Percentiles rank a stretch among this genome's conserved stretches.
phyloP scores from a whole-genome alignment of 2,113 vertebrate species.

The Brachypteracias leptosomus region DNA sequence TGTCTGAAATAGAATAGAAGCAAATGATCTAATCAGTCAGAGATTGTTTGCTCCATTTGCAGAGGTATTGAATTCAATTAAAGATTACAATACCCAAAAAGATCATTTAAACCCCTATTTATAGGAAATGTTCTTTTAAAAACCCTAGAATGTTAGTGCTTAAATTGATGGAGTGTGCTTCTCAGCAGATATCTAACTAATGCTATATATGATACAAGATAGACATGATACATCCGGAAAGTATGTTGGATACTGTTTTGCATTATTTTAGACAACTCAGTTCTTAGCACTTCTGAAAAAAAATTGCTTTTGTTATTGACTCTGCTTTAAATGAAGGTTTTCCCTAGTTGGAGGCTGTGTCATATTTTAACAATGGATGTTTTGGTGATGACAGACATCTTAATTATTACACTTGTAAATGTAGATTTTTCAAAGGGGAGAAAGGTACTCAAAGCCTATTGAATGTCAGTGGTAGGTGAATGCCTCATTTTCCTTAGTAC shows the following conservation, averaged over 20 bases:
- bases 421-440: not conserved
- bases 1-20: constrained; percentile 57
- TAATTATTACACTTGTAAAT: constrained; percentile 15
- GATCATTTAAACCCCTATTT: constrained; percentile 58
- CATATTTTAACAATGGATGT: constrained; percentile 8
- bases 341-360: not conserved
- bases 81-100: constrained; percentile 58
- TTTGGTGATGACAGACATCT: constrained; percentile 7
- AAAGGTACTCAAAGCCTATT: not conserved
- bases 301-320: not conserved
- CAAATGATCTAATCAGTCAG: constrained; percentile 70
- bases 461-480: not conserved
- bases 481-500: not conserved
- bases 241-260: not conserved
- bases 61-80: constrained; percentile 66
- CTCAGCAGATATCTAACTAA: not conserved
- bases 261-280: not conserved
- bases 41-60: constrained; percentile 69
- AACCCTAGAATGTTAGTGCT: not conserved
- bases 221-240: not conserved
- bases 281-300: not conserved
- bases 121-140: constrained; percentile 1
- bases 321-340: not conserved
- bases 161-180: not conserved
- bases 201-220: not conserved